A percentile compares a stretch with the other conserved stretches of the same genome.
phyloP scores from a whole-genome alignment of 2,113 vertebrate species.

The Corydoras maculifer region DNA sequence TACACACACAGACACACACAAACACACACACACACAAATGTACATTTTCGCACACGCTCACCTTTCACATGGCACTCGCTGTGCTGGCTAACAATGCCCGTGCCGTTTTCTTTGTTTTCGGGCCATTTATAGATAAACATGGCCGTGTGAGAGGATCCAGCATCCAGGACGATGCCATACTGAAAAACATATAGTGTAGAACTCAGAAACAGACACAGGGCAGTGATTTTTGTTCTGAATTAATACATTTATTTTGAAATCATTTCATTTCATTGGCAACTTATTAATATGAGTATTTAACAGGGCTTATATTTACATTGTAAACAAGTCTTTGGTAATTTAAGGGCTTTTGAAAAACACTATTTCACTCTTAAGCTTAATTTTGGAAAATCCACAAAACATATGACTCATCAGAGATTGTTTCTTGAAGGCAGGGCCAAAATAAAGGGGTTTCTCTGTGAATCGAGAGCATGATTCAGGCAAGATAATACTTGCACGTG shows the following conservation, averaged over 20 bases:
- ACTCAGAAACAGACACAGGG: too few relatives aligned
- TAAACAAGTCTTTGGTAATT: background rate
- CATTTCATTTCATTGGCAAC: too few relatives aligned
- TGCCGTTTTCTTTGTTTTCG: conserved; percentile 75
- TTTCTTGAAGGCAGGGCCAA: background rate
- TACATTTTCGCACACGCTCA: conserved; percentile 46
- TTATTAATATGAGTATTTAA: too few relatives aligned
- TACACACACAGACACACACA: background rate
- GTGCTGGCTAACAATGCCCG: conserved; percentile 78
- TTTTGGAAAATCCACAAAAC: background rate
- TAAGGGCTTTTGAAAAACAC: background rate
- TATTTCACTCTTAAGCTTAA: background rate
- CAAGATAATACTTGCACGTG: conserved; percentile 27
- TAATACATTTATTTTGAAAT: too few relatives aligned
- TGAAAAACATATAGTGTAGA: conserved; percentile 43
- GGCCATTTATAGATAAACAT: conserved; percentile 83
- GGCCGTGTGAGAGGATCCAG: conserved; percentile 81
- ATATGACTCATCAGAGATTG: background rate
- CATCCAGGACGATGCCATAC: conserved; percentile 85
- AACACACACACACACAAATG: background rate
- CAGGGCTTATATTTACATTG: too few relatives aligned
- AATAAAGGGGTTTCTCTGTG: background rate
- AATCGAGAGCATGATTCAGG: background rate
- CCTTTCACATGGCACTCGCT: conserved; percentile 66
- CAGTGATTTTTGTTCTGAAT: too few relatives aligned